phyloP scores from a whole-genome alignment of 2,888 invertebrate species.

The Pherbina coryleti region DNA sequence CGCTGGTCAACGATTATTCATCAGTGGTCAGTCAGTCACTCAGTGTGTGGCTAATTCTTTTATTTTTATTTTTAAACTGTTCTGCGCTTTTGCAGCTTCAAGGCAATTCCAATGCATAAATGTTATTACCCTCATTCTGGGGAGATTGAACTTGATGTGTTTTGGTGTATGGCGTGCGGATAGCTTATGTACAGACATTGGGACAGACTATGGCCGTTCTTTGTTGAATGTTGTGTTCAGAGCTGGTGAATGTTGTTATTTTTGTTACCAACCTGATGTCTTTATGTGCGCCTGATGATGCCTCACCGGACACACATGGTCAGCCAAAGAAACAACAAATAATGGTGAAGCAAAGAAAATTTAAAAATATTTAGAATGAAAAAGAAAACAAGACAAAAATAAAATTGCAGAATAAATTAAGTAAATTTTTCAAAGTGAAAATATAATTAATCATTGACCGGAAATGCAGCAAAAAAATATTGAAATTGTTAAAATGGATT shows the following conservation, averaged over 20 bases:
- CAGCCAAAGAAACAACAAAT: not conserved
- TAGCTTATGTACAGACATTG: not conserved
- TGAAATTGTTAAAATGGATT: too few relatives aligned
- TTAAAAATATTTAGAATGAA: not conserved
- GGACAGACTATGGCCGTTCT: not conserved
- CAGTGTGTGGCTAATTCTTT: not conserved
- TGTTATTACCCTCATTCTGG: slow-evolving; percentile 45
- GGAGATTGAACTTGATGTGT: slow-evolving; percentile 45
- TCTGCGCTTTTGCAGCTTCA: slow-evolving; percentile 12
- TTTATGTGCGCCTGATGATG: slow-evolving; percentile 14
- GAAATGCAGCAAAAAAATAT: slow-evolving; percentile 4
- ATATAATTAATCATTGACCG: slow-evolving; percentile 9
- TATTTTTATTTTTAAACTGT: not conserved
- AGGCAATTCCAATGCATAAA: slow-evolving; percentile 36
- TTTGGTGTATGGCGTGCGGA: slow-evolving; percentile 17
- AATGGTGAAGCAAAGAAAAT: slow-evolving; percentile 2
- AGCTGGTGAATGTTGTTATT: not conserved
- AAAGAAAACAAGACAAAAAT: not conserved
- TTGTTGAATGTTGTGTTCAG: not conserved
- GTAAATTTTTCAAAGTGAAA: not conserved
- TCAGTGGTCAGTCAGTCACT: not conserved
- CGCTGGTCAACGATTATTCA: not conserved
- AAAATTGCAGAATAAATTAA: not conserved
- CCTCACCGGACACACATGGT: slow-evolving; percentile 11
- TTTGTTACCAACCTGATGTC: slow-evolving; percentile 14